Conservation (phyloP, 2,113 vertebrate species). For the Promerops cafer region DNA sequence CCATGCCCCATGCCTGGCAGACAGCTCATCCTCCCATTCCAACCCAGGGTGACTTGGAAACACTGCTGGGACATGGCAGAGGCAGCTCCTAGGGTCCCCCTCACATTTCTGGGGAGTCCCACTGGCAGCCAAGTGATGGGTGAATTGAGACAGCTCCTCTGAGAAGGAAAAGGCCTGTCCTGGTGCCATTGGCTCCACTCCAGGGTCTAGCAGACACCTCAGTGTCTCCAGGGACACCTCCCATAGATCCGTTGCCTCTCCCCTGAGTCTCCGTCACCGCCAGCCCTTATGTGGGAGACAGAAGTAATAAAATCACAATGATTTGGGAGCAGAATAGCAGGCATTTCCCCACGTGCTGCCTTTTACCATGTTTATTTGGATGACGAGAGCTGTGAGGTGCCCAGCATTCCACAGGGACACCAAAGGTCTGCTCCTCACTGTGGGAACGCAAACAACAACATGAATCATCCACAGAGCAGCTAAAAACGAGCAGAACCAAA, state of each 20-base stretch:
- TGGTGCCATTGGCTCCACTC: not conserved
- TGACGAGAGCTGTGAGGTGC: not conserved
- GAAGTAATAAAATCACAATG: not conserved
- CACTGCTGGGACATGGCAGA: not conserved
- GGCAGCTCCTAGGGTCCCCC: not conserved
- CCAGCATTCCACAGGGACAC: not conserved
- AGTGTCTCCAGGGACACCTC: not conserved
- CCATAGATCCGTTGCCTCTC: accelerated
- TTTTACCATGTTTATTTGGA: not conserved
- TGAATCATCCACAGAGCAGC: not conserved
- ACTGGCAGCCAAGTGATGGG: not conserved
- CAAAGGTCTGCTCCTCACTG: not conserved
- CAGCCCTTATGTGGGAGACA: not conserved
- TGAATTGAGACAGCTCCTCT: not conserved
- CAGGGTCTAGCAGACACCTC: not conserved
- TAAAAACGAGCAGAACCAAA: not conserved
- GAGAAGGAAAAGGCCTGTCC: not conserved
- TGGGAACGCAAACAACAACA: not conserved
- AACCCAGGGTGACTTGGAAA: not conserved
- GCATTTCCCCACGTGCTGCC: not conserved
- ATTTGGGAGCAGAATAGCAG: not conserved
- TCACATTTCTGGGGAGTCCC: not conserved
- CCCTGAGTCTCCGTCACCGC: accelerated
- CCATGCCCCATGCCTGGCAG: not conserved
- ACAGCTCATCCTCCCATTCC: not conserved